Conservation (phyloP, 1,140 invertebrate species). For the Cepaea nemoralis region DNA sequence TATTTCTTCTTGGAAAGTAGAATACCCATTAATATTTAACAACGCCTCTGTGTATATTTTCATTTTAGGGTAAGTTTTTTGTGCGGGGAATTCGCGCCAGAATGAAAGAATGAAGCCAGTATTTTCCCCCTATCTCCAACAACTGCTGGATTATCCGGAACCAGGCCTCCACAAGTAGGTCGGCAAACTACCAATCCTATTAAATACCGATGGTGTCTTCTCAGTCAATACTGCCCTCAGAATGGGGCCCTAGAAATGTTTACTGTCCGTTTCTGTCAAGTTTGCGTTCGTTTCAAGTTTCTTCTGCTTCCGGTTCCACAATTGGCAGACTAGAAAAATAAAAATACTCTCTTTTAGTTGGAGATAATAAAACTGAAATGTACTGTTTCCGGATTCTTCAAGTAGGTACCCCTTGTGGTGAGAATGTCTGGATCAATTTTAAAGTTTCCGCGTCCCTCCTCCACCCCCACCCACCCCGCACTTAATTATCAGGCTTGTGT, state of each 20-base stretch:
- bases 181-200: not conserved
- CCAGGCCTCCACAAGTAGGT: too few species aligned
- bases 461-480: too few species aligned
- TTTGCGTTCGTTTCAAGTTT: constrained; percentile 7
- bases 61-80: too few species aligned
- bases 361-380: not conserved
- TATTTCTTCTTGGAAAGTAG: too few species aligned
- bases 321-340: not conserved
- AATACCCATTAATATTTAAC: too few species aligned
- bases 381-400: not conserved
- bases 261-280: constrained; percentile 7
- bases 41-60: too few species aligned
- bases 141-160: too few species aligned
- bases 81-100: too few species aligned
- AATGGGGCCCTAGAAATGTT: not conserved
- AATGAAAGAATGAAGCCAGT: too few species aligned
- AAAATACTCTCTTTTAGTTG: not conserved
- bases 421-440: not conserved
- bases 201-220: not conserved
- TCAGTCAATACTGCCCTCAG: not conserved
- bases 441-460: too few species aligned
- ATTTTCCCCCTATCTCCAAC: too few species aligned
- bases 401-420: not conserved
- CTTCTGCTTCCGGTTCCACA: not conserved
- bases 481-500: too few species aligned